Conservation (phyloP, 37 sponge, comb jelly and placozoan species). For the Corticium candelabrum region DNA sequence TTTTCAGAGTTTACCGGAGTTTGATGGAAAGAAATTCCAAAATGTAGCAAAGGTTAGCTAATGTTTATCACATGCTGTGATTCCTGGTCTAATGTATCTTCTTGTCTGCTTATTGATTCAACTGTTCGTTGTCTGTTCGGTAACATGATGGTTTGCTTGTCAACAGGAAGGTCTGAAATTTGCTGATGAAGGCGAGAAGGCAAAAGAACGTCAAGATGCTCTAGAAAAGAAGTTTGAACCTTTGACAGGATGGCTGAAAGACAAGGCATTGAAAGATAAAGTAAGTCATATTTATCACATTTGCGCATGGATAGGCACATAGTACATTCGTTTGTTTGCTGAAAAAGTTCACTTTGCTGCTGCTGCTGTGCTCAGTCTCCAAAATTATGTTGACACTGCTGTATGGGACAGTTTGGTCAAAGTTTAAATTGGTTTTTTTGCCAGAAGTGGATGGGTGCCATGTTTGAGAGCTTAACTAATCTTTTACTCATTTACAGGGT, state of each 20-base stretch:
- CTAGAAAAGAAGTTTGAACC: conserved; percentile 65
- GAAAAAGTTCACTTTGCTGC: too few relatives aligned
- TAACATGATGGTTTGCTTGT: not conserved
- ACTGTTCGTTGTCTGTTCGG: not conserved
- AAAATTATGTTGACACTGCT: too few relatives aligned
- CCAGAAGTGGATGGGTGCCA: too few relatives aligned
- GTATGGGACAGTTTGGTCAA: too few relatives aligned
- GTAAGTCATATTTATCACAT: conserved; percentile 2
- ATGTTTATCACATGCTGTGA: not conserved
- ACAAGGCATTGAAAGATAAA: conserved; percentile 57
- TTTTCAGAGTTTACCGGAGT: conserved; percentile 74
- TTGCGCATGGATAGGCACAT: too few relatives aligned
- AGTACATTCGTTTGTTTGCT: not conserved
- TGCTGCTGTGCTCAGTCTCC: too few relatives aligned
- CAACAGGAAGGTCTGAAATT: conserved; percentile 88
- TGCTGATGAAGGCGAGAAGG: conserved; percentile 64
- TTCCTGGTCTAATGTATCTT: not conserved
- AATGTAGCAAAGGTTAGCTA: conserved; percentile 98
- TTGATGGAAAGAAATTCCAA: conserved; percentile 94
- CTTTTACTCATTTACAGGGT: too few relatives aligned
- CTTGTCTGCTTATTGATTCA: not conserved
- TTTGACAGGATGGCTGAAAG: conserved; percentile 86
- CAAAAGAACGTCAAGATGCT: conserved; percentile 71
- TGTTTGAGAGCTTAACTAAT: too few relatives aligned
- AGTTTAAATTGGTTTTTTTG: too few relatives aligned